phyloP scores from a whole-genome alignment of 2,113 vertebrate species.

The Amphilophus citrinellus region DNA sequence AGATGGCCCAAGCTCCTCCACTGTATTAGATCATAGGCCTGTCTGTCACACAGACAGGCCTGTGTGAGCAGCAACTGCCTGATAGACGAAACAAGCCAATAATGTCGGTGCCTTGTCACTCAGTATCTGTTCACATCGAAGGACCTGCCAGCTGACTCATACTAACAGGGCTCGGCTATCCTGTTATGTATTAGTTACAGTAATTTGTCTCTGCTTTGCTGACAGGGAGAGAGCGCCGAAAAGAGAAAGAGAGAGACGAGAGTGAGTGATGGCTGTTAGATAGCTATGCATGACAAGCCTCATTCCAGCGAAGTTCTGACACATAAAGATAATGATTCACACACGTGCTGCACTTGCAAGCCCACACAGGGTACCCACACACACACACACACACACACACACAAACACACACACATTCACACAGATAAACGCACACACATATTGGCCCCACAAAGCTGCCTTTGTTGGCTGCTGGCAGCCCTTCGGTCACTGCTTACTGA shows the following conservation, averaged over 20 bases:
- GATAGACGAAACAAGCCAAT: conserved; percentile 49
- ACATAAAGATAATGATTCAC: conserved; percentile 77
- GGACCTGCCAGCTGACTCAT: conserved; percentile 50
- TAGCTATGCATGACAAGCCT: conserved; percentile 65
- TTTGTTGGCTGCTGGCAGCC: conserved; percentile 76
- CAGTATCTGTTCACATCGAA: conserved; percentile 32
- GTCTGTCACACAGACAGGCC: conserved; percentile 42
- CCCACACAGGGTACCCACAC: conserved; percentile 71
- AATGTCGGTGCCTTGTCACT: conserved; percentile 56
- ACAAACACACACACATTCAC: conserved; percentile 11
- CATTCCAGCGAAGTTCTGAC: conserved; percentile 67
- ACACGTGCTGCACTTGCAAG: conserved; percentile 76
- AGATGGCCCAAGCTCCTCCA: conserved; percentile 29
- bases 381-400: conserved; percentile 34
- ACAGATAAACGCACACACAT: conserved; percentile 32
- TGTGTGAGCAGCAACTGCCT: conserved; percentile 29
- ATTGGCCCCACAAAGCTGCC: conserved; percentile 73
- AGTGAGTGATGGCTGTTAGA: conserved; percentile 66
- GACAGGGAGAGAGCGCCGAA: conserved; percentile 50
- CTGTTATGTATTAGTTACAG: conserved; percentile 71
- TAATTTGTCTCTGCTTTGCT: conserved; percentile 65
- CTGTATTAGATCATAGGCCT: conserved; percentile 33
- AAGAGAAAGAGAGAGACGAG: conserved; percentile 35
- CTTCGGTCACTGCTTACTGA: conserved; percentile 57
- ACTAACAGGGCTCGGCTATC: conserved; percentile 28